A percentile compares a stretch with the other conserved stretches of the same genome.
Evolutionary conservation across 2,797 vertebrate genomes (phyloP).

Genomic region (Synanceia verrucosa): DNA sequence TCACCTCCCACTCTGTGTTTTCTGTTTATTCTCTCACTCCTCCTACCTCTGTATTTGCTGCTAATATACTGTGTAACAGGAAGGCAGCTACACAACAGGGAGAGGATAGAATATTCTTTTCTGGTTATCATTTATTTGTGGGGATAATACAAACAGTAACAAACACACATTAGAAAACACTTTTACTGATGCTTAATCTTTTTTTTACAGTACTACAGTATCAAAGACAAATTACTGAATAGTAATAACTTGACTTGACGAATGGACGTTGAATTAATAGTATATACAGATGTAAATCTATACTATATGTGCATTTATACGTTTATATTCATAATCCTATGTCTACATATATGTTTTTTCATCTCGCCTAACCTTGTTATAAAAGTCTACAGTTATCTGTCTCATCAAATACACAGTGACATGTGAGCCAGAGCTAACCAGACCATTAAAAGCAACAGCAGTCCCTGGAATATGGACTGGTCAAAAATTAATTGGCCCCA

Average conservation of each 20-base stretch:
- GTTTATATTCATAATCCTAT: background rate
- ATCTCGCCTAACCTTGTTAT: conserved; percentile 40
- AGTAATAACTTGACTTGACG: background rate
- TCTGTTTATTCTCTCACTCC: conserved; percentile 59
- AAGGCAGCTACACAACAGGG: conserved; percentile 8
- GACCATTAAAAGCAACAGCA: conserved; percentile 80
- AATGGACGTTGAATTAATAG: too few species aligned
- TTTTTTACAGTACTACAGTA: background rate
- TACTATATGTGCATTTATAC: background rate
- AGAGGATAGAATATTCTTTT: background rate
- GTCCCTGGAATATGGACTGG: conserved; percentile 76
- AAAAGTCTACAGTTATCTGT: conserved; percentile 68
- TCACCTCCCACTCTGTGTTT: conserved; percentile 51
- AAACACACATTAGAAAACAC: conserved; percentile 15
- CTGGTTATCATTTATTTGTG: background rate
- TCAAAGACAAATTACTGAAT: background rate
- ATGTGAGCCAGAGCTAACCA: conserved; percentile 71
- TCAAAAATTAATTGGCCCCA: conserved; percentile 84
- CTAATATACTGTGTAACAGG: conserved; percentile 26
- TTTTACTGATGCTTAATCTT: background rate
- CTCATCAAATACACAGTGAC: conserved; percentile 78
- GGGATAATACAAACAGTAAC: conserved; percentile 21
- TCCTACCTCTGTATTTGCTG: conserved; percentile 37
- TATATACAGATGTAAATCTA: background rate
- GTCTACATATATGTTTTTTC: conserved; percentile 22